These are phyloP conservation scores for Macroglossus sobrinus DNA, from an alignment of 2,113 vertebrate species.

Conservation along the genomic window DNA sequence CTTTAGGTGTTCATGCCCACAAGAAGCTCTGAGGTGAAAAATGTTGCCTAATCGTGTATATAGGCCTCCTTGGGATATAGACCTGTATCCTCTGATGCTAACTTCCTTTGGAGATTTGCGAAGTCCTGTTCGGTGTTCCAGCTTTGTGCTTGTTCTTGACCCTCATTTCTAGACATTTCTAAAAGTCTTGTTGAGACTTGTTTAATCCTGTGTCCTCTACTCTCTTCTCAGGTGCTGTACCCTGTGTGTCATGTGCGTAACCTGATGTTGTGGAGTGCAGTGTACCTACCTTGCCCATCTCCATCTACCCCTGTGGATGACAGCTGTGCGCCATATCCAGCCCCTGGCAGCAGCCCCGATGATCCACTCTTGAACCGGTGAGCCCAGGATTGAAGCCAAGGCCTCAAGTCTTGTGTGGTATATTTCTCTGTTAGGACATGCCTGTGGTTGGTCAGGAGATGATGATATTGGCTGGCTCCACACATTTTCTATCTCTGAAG, in stretches of 20 bases:
- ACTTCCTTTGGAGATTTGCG: not conserved
- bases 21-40: not conserved
- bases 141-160: not conserved
- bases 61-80: not conserved
- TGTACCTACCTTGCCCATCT: constrained; percentile 96
- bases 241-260: constrained; percentile 98
- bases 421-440: not conserved
- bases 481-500: not conserved
- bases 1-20: not conserved
- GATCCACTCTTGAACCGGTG: constrained; percentile 94
- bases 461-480: not conserved
- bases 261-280: constrained; percentile 96
- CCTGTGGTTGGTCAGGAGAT: not conserved
- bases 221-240: constrained; percentile 89
- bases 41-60: not conserved
- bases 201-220: not conserved
- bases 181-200: not conserved
- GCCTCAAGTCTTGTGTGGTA: not conserved
- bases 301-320: constrained; percentile 94
- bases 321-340: constrained; percentile 93
- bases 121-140: not conserved
- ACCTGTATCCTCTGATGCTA: not conserved
- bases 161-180: not conserved
- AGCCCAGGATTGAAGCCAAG: constrained; percentile 69
- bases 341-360: constrained; percentile 89